phyloP scores from a whole-genome alignment of 53 echinoderm and acorn worm genomes.

The Patiria pectinifera region DNA sequence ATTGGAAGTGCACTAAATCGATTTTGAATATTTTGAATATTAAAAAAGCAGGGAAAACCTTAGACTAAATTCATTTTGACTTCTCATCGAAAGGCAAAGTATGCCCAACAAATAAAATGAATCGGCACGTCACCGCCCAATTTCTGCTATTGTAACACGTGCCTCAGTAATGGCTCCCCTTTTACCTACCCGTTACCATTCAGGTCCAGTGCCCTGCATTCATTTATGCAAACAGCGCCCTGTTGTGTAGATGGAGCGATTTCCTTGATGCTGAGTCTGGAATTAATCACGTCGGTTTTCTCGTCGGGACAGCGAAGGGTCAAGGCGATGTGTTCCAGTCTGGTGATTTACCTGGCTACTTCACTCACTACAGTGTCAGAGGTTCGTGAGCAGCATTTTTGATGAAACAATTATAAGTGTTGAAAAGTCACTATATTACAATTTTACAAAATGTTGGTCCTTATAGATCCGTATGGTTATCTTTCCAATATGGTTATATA shows the following conservation, averaged over 20 bases:
- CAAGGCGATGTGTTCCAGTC: constrained; percentile 15
- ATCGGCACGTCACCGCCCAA: too few species aligned
- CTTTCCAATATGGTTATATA: too few species aligned
- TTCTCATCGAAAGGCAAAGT: too few species aligned
- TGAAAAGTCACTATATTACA: too few species aligned
- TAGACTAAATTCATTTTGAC: too few species aligned
- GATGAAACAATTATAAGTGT: too few species aligned
- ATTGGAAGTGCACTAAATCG: too few species aligned
- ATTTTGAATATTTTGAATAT: too few species aligned
- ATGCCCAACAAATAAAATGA: too few species aligned
- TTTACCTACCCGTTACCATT: neutral
- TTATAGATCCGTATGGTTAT: too few species aligned
- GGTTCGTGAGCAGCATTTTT: neutral
- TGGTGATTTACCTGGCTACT: constrained; percentile 1
- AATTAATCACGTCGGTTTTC: neutral
- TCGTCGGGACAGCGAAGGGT: constrained; percentile 32
- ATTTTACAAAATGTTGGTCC: too few species aligned
- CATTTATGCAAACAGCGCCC: constrained; percentile 26
- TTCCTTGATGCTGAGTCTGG: constrained; percentile 45
- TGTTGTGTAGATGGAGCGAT: constrained; percentile 41
- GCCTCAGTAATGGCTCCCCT: neutral
- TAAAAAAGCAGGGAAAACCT: too few species aligned
- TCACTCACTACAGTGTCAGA: constrained; percentile 53
- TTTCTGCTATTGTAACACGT: neutral
- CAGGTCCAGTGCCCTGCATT: constrained; percentile 44